These are phyloP conservation scores for Acridotheres tristis DNA, from an alignment of 2,797 vertebrate species.

Conservation along the genomic window DNA sequence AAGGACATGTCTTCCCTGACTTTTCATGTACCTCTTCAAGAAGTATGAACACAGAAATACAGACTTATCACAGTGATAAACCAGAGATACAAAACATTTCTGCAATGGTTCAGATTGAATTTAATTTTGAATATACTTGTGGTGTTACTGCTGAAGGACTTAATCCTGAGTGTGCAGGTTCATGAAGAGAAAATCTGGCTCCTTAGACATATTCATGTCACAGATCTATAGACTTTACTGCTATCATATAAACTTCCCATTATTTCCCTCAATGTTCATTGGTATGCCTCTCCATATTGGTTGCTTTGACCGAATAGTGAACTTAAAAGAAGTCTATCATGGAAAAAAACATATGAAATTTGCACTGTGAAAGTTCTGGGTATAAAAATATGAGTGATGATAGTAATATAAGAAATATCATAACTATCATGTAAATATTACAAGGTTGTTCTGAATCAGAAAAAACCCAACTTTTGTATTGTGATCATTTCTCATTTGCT, in stretches of 20 bases:
- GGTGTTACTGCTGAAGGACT: not conserved
- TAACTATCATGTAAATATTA: not conserved
- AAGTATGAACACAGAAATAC: not conserved
- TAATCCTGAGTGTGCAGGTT: not conserved
- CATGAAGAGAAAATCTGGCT: not conserved
- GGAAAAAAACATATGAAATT: not conserved
- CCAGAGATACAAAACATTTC: not conserved
- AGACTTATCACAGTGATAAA: not conserved
- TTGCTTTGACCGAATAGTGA: not conserved
- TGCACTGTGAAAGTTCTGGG: not conserved
- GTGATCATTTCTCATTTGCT: not conserved
- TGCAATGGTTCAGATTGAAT: not conserved
- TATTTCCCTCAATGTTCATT: not conserved
- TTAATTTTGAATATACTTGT: not conserved
- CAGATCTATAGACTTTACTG: not conserved
- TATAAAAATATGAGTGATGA: not conserved
- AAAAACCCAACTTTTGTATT: not conserved
- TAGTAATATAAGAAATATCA: not conserved
- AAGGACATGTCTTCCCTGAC: not conserved
- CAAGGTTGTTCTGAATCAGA: not conserved
- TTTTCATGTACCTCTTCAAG: not conserved
- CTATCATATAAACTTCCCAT: not conserved
- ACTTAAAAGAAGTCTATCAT: not conserved
- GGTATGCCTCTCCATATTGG: not conserved
- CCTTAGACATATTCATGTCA: not conserved